These are phyloP conservation scores for Typhlichthys eigenmanni DNA, from an alignment of 2,797 vertebrate species.

Conservation along the genomic window DNA sequence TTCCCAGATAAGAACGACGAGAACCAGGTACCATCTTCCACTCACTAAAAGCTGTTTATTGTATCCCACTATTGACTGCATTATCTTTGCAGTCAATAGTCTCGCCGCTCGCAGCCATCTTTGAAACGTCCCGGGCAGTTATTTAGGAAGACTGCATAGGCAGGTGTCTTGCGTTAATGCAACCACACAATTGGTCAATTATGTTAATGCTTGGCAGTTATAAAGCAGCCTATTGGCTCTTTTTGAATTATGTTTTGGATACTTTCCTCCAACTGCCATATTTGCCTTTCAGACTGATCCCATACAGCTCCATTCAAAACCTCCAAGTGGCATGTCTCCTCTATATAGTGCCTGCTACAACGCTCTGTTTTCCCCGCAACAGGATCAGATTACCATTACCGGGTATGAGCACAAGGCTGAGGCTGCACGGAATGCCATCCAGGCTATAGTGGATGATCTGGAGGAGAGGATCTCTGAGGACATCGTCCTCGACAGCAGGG, in stretches of 20 bases:
- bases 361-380: conserved; percentile 20
- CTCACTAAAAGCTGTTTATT: not conserved
- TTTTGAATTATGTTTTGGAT: no score
- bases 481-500: conserved; percentile 91
- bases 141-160: no score
- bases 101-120: no score
- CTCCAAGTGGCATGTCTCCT: no score
- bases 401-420: conserved; percentile 95
- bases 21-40: conserved; percentile 74
- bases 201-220: no score
- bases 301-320: no score
- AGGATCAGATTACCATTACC: conserved; percentile 97
- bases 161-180: no score
- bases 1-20: conserved; percentile 97
- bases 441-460: conserved; percentile 91
- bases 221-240: no score
- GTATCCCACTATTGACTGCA: not conserved
- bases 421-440: conserved; percentile 91
- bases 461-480: conserved; percentile 97
- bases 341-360: not conserved
- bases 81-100: not conserved
- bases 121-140: no score
- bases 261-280: no score
- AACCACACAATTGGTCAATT: no score
- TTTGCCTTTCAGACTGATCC: no score